Conservation (phyloP, 2,113 vertebrate genomes). For the Vombatus ursinus region DNA sequence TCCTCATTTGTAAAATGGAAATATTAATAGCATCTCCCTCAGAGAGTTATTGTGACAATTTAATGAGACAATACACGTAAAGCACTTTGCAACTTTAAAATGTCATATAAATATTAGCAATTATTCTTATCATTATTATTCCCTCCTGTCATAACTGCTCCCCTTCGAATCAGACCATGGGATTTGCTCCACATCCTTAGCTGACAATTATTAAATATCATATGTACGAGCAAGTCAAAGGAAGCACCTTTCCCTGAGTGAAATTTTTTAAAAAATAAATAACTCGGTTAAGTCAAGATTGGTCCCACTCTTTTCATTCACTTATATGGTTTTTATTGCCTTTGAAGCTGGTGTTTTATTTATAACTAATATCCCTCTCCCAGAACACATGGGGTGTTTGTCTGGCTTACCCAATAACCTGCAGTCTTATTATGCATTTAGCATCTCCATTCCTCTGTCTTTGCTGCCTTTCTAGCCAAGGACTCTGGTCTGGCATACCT, state of each 20-base stretch:
- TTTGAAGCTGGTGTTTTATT: neutral
- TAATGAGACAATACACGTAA: neutral
- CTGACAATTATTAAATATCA: constrained; percentile 11
- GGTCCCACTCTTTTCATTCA: constrained; percentile 11
- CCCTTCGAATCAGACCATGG: neutral
- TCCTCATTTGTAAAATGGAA: neutral
- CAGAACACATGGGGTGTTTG: neutral
- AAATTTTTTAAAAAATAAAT: neutral
- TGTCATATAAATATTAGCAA: neutral
- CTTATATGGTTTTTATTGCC: neutral
- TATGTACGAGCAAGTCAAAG: neutral
- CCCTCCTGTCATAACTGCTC: neutral
- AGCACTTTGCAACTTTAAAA: neutral
- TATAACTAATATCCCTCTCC: constrained; percentile 8
- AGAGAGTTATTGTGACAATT: neutral
- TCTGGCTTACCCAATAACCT: neutral
- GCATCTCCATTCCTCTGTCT: neutral
- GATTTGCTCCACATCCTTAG: neutral
- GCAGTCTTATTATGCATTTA: neutral
- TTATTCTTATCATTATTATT: neutral
- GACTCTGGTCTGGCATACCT: neutral
- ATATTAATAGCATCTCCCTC: neutral
- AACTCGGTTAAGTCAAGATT: neutral
- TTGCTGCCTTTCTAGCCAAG: constrained; percentile 31
- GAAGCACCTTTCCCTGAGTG: neutral